These are phyloP conservation scores for Taurulus bubalis DNA, from an alignment of 2,113 vertebrate species.

Conservation along the genomic window DNA sequence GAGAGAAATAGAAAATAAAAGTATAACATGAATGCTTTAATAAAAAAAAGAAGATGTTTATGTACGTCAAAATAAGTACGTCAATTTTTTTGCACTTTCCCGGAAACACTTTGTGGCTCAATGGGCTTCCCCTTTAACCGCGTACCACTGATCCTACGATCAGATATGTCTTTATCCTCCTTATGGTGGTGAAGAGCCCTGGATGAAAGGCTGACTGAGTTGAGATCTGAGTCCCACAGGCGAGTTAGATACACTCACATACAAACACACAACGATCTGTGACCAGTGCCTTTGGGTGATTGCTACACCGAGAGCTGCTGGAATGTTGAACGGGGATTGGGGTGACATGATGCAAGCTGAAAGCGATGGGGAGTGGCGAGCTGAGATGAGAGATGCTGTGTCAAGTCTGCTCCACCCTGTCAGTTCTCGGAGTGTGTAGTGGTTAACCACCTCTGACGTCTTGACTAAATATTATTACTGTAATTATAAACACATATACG, in stretches of 20 bases:
- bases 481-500: constrained; percentile 42
- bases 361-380: constrained; percentile 55
- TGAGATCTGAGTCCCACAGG: constrained; percentile 45
- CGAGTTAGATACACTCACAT: constrained; percentile 43
- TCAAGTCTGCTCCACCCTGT: constrained; percentile 62
- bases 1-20: not conserved
- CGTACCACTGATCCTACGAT: constrained; percentile 41
- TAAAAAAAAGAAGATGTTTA: not conserved
- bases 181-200: constrained; percentile 27
- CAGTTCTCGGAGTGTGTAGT: constrained; percentile 53
- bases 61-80: not conserved
- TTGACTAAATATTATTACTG: constrained; percentile 70
- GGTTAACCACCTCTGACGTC: constrained; percentile 65
- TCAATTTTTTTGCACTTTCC: constrained; percentile 15
- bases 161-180: constrained; percentile 55
- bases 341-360: constrained; percentile 68
- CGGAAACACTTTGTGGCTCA: constrained; percentile 33
- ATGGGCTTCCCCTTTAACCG: constrained; percentile 16
- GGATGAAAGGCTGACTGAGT: constrained; percentile 49
- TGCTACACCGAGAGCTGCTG: constrained; percentile 40
- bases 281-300: constrained; percentile 57
- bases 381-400: constrained; percentile 57
- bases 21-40: not conserved
- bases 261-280: constrained; percentile 56
- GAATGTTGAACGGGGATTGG: constrained; percentile 44